Base-by-base conservation (phyloP, 1,140 invertebrate species). In the honey bee (Apis mellifera) region DNA sequence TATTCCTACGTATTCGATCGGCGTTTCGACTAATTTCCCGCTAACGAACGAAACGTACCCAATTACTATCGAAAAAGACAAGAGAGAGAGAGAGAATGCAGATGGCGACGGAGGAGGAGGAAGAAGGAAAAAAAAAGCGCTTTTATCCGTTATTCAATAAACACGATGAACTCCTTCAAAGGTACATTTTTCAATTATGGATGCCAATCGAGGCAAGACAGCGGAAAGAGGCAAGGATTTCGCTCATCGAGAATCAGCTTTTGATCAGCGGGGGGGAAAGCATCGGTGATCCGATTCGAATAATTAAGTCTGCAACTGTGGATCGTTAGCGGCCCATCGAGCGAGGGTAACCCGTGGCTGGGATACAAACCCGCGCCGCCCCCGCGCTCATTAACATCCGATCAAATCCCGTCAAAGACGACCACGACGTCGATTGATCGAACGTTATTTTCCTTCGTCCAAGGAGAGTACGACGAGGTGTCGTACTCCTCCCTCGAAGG, bases 281-380 rank as follows among this genome's bases (percentile, higher is more conserved):
- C 50, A 64, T 59, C 72, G 72, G 13, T 32, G 79, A 76, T 81
- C 72, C 54, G 74, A 64, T 64, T 21, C 81, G 65, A 86, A 71
- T 86, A 83, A 86, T 78, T 82, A 86, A 85, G 81, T 79, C 68
- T n/a, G 82, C 32, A 60, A 68, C 69, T 32, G 57, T 54, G 21
- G 59, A 48, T 77, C 66, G 74, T 82, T 70, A 68, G 68, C 57
- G 11, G 52, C 48, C 42, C 81, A 66, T 65, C 48, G 69, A 71
- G 19, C 72, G 21, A 59, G 23, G 50, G 26, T 66, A 76, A 48
- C 48, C 19, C 57, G 17, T 42, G 32, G n/a, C 15, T n/a, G 26
- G 32, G n/a, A 75, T 79, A 71, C 65, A 26, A 26, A 26, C 52
- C 42, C 42, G 59, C 82, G 52, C 42, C 0, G 54, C 59, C 62